Conservation (phyloP, 2,113 vertebrate species). For the human (Homo sapiens) region GRCh38 chr20:23085501-23086000, state of each 20-base stretch:
- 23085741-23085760: background rate
- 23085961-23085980: conserved; percentile 71
- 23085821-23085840: conserved; percentile 20
- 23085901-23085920: conserved; percentile 86
- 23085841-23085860: conserved; percentile 83
- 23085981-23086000: conserved; percentile 72
- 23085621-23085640: conserved; percentile 84
- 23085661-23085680: conserved; percentile 72
- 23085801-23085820: conserved; percentile 82
- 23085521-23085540: conserved; percentile 71
- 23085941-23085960: background rate
- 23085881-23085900: conserved; percentile 77
- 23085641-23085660: conserved; percentile 88
- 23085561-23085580: conserved; percentile 76
- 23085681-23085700: background rate
- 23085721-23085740: background rate
- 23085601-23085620: conserved; percentile 77
- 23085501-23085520: background rate
- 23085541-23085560: conserved; percentile 81
- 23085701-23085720: conserved; percentile 75
- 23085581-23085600: conserved; percentile 80
- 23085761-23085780: conserved; percentile 79
- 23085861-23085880: conserved; percentile 52
- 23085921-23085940: background rate
- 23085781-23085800: conserved; percentile 76